Evolutionary conservation across 2,113 vertebrate genomes (phyloP).

Genomic region (Zeus faber): DNA sequence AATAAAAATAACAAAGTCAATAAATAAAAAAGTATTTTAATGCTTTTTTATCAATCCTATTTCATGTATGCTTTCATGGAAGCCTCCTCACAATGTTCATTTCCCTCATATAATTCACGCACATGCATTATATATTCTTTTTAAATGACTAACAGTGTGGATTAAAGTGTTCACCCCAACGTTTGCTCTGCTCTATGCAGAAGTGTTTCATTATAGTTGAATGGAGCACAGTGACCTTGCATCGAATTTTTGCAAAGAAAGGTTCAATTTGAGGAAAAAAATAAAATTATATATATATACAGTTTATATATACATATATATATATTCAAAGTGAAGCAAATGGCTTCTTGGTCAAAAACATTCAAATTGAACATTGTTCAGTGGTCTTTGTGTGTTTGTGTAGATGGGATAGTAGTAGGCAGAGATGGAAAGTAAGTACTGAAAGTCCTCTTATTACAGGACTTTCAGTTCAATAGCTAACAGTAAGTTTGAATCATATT

Average conservation of each 20-base stretch:
- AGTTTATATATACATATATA: no score
- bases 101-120: background rate
- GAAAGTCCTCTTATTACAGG: no score
- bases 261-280: background rate
- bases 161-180: background rate
- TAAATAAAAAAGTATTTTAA: no score
- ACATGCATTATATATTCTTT: background rate
- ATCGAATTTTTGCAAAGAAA: background rate
- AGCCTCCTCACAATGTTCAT: background rate
- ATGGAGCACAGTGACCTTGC: background rate
- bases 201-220: background rate
- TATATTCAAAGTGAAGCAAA: background rate
- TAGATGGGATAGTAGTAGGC: background rate
- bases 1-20: no score
- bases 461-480: no score
- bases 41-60: no score
- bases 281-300: no score
- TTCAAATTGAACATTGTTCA: background rate
- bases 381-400: background rate
- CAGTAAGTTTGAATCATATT: no score
- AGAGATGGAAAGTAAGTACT: no score
- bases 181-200: background rate
- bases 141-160: constrained; percentile 1
- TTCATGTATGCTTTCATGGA: no score
- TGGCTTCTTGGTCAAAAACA: background rate